phyloP scores from a whole-genome alignment of 2,113 vertebrate species.

The Arvicanthis niloticus region DNA sequence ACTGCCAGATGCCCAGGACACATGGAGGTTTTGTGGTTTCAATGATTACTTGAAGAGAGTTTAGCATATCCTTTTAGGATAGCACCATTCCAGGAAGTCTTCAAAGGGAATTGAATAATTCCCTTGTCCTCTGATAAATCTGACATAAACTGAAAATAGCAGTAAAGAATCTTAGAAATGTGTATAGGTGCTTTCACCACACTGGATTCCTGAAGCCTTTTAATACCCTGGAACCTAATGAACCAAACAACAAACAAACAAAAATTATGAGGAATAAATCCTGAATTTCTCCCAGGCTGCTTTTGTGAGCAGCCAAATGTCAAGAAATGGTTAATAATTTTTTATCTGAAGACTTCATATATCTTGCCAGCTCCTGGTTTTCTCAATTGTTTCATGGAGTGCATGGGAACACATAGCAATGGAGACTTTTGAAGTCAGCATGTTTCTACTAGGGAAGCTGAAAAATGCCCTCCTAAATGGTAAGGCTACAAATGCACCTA shows the following conservation, averaged over 20 bases:
- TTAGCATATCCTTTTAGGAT: constrained; percentile 62
- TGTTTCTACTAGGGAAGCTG: background rate
- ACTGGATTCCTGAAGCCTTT: constrained; percentile 26
- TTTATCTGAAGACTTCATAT: background rate
- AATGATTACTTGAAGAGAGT: constrained; percentile 60
- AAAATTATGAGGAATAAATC: background rate
- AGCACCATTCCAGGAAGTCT: background rate
- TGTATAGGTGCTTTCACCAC: background rate
- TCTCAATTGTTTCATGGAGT: background rate
- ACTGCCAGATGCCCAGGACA: constrained; percentile 56
- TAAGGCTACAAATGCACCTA: background rate
- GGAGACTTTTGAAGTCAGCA: background rate
- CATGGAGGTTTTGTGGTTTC: constrained; percentile 19
- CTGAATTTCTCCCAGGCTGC: background rate
- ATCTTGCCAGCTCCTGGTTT: constrained; percentile 14
- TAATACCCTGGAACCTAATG: background rate
- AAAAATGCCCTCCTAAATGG: background rate
- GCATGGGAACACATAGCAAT: constrained; percentile 19
- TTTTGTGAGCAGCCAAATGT: background rate
- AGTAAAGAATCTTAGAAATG: constrained; percentile 38
- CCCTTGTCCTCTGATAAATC: constrained; percentile 39
- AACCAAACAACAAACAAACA: constrained; percentile 7
- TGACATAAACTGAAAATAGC: constrained; percentile 21
- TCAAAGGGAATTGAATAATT: constrained; percentile 47
- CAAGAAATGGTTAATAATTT: background rate